Evolutionary conservation across 2,113 vertebrate species (phyloP).

Genomic region (Cercopithecus mona): DNA sequence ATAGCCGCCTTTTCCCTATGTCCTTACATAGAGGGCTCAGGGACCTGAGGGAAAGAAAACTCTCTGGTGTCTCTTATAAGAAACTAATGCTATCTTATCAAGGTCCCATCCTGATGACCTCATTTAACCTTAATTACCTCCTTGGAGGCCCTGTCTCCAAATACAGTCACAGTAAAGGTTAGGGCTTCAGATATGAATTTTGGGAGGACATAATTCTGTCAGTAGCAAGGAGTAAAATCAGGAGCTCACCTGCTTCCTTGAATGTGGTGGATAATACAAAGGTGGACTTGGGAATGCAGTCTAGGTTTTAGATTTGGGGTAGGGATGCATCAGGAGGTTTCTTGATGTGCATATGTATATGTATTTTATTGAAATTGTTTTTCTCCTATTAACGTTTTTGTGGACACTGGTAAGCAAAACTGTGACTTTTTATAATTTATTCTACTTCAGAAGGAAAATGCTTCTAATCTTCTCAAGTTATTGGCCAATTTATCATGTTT

Average conservation of each 20-base stretch:
- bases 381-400: not conserved
- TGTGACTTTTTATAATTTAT: not conserved
- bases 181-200: not conserved
- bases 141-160: not conserved
- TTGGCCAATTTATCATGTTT: not conserved
- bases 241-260: not conserved
- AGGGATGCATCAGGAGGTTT: not conserved
- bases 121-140: not conserved
- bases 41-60: not conserved
- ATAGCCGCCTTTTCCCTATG: not conserved
- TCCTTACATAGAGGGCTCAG: too few species aligned
- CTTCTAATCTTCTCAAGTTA: not conserved
- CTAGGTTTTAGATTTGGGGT: not conserved
- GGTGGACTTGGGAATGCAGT: not conserved
- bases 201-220: not conserved
- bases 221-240: not conserved
- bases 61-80: not conserved
- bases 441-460: not conserved
- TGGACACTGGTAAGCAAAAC: not conserved
- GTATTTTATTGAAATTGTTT: not conserved
- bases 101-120: not conserved
- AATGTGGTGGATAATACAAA: not conserved
- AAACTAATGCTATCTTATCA: not conserved
- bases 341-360: not conserved
- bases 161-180: not conserved